phyloP scores from a whole-genome alignment of 2,797 vertebrate species.

The Synanceia verrucosa region DNA sequence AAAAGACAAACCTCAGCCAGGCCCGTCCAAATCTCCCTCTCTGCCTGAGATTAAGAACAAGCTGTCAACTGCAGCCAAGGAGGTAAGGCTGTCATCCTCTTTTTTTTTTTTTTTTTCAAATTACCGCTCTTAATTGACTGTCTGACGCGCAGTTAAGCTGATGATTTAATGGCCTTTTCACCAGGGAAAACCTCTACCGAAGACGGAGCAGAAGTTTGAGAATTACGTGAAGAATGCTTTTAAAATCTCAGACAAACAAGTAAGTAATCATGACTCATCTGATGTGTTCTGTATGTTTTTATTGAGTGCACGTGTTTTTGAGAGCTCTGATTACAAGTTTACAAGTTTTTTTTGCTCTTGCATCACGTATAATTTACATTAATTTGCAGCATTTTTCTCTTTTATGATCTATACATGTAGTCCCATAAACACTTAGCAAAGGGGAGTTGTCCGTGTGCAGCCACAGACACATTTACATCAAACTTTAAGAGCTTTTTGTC shows the following conservation, averaged over 20 bases:
- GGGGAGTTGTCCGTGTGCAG: constrained; percentile 7
- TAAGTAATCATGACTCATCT: constrained; percentile 60
- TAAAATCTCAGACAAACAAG: constrained; percentile 82
- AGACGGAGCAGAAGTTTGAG: constrained; percentile 86
- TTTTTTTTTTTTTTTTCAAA: constrained; percentile 34
- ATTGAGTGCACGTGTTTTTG: background rate
- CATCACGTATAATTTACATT: background rate
- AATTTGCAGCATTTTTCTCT: background rate
- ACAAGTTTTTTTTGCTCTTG: background rate
- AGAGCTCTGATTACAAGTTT: background rate
- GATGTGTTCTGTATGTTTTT: background rate
- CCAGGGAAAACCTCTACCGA: constrained; percentile 82
- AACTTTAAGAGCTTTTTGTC: constrained; percentile 31
- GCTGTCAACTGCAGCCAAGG: constrained; percentile 77
- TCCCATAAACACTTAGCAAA: background rate
- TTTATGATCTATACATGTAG: background rate
- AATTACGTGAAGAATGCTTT: constrained; percentile 80
- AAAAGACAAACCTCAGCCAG: constrained; percentile 78
- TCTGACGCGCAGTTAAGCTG: constrained; percentile 15
- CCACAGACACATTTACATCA: constrained; percentile 10
- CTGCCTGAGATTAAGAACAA: constrained; percentile 81
- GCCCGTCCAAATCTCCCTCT: constrained; percentile 72
- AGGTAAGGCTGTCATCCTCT: constrained; percentile 67
- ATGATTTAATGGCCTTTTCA: constrained; percentile 41
- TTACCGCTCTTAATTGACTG: constrained; percentile 30